These are phyloP conservation scores for Coranthus polyacanthus DNA, from an alignment of 2,797 vertebrate species.

Conservation along the genomic window DNA sequence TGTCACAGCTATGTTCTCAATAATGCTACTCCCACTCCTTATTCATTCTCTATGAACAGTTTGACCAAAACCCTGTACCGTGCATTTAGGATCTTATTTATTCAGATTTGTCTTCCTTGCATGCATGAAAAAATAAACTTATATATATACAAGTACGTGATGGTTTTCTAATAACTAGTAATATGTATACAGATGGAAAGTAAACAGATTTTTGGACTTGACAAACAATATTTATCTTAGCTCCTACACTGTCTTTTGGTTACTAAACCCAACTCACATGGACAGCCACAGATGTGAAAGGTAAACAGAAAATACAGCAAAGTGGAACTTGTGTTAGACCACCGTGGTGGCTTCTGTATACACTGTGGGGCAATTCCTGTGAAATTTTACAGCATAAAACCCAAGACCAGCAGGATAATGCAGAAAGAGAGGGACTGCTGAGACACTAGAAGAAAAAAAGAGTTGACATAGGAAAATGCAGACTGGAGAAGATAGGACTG, in stretches of 20 bases:
- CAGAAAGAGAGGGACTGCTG: not conserved
- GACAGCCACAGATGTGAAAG: slow-evolving; percentile 19
- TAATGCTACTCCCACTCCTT: too few species aligned
- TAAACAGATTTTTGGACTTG: not conserved
- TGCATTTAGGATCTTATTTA: too few species aligned
- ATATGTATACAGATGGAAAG: not conserved
- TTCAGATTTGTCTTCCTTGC: too few species aligned
- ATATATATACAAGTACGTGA: not conserved
- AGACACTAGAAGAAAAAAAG: not conserved
- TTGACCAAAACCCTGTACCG: too few species aligned
- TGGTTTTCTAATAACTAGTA: not conserved
- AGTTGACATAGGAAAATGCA: not conserved
- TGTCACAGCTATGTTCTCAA: too few species aligned
- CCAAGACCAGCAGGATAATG: slow-evolving; percentile 29
- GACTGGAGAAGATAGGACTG: slow-evolving; percentile 1
- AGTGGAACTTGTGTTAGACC: slow-evolving; percentile 34
- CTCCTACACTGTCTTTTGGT: slow-evolving; percentile 9
- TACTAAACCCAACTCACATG: slow-evolving; percentile 9
- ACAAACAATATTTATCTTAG: slow-evolving; percentile 10
- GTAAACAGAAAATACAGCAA: slow-evolving; percentile 37
- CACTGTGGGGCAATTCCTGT: slow-evolving; percentile 29
- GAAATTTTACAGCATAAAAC: slow-evolving; percentile 37
- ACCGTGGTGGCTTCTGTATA: slow-evolving; percentile 35
- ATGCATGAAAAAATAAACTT: not conserved
- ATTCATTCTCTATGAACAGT: too few species aligned